phyloP scores from a whole-genome alignment of 2,113 vertebrate genomes.

The Mus musculus region DNA sequence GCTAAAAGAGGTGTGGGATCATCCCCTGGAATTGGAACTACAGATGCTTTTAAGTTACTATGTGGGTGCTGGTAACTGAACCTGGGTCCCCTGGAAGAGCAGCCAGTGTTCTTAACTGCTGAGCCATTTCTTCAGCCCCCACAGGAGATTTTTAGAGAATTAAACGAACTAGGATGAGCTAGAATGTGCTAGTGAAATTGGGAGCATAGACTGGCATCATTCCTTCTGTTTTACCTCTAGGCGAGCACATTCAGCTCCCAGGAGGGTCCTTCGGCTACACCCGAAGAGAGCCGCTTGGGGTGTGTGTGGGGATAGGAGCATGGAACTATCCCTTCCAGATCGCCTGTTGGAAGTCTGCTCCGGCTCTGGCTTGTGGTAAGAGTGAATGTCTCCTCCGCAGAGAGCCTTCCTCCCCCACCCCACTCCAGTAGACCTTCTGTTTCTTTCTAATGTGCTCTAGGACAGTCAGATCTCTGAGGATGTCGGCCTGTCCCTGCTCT shows the following conservation, averaged over 20 bases:
- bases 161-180: background rate
- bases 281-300: conserved; percentile 94
- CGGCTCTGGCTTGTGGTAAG: conserved; percentile 96
- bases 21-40: background rate
- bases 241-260: conserved; percentile 95
- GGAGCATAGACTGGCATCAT: background rate
- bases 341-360: conserved; percentile 94
- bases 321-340: conserved; percentile 97
- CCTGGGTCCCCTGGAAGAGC: background rate
- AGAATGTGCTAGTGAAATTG: no score
- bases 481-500: accelerated
- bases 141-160: background rate
- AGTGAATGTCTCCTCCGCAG: accelerated
- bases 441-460: background rate
- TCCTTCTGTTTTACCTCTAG: conserved; percentile 79
- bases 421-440: background rate
- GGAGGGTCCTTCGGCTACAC: conserved; percentile 95
- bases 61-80: background rate
- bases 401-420: accelerated
- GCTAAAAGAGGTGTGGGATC: background rate
- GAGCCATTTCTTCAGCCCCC: background rate
- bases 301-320: conserved; percentile 97
- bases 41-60: background rate
- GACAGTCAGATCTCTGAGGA: background rate
- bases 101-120: background rate